Percentiles rank a stretch among this genome's conserved stretches.
phyloP scores from a whole-genome alignment of 2,113 vertebrate species.

The Tragelaphus strepsiceros region DNA sequence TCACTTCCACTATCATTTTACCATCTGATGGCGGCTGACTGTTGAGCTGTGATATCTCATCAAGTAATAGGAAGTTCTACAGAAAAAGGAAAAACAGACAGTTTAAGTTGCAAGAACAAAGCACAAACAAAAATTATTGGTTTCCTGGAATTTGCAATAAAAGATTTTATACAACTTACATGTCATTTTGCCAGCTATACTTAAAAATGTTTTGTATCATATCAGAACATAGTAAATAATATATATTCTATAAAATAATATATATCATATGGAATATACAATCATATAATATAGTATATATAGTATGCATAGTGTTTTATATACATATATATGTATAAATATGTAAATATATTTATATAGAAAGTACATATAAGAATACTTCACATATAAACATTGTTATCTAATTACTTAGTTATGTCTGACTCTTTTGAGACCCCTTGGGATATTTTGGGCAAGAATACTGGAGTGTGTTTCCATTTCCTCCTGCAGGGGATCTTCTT shows the following conservation, averaged over 20 bases:
- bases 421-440: no score
- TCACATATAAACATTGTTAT: not conserved
- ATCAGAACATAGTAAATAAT: not conserved
- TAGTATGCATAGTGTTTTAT: not conserved
- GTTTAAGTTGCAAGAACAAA: not conserved
- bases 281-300: not conserved
- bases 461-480: no score
- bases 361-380: not conserved
- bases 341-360: not conserved
- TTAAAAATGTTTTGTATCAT: not conserved
- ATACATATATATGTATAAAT: not conserved
- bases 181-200: not conserved
- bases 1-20: constrained; percentile 35
- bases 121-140: not conserved
- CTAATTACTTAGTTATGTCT: no score
- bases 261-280: not conserved
- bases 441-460: no score
- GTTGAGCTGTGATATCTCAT: constrained; percentile 6
- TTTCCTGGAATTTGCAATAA: not conserved
- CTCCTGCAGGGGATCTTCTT: no score
- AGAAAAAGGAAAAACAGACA: not conserved
- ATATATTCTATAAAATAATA: not conserved
- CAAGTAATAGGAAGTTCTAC: constrained; percentile 65
- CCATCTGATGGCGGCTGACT: not conserved
- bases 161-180: not conserved